These are phyloP conservation scores for Scaptomyza pallida DNA, from an alignment of 1,140 invertebrate species.

Conservation along the genomic window DNA sequence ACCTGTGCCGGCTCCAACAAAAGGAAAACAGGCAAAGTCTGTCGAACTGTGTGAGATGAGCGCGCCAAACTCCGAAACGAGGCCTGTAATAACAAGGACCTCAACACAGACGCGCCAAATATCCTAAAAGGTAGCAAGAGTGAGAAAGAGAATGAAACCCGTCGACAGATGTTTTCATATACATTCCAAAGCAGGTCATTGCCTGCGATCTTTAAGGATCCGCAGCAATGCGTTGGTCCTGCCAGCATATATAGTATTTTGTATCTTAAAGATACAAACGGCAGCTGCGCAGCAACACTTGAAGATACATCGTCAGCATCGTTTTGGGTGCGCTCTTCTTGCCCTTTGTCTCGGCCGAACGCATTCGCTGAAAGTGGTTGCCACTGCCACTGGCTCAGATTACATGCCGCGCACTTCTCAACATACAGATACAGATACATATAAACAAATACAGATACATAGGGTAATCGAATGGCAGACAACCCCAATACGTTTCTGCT, in stretches of 20 bases:
- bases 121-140: slow-evolving; percentile 42
- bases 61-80: slow-evolving; percentile 57
- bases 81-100: slow-evolving; percentile 65
- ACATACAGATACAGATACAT: slow-evolving; percentile 17
- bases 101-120: slow-evolving; percentile 56
- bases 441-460: slow-evolving; percentile 25
- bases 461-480: slow-evolving; percentile 21
- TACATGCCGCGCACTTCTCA: slow-evolving; percentile 60
- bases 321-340: slow-evolving; percentile 39
- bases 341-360: slow-evolving; percentile 36
- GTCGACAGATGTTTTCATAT: slow-evolving; percentile 69
- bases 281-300: slow-evolving; percentile 74
- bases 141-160: neutral
- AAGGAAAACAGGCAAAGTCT: slow-evolving; percentile 21
- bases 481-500: slow-evolving; percentile 27
- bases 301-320: slow-evolving; percentile 34
- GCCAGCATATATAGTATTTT: slow-evolving; percentile 37
- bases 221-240: slow-evolving; percentile 72
- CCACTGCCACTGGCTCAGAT: slow-evolving; percentile 56
- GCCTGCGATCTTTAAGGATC: slow-evolving; percentile 63
- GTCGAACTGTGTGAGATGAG: slow-evolving; percentile 45
- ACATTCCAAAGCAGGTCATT: slow-evolving; percentile 74
- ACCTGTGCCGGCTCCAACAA: slow-evolving; percentile 73
- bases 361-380: slow-evolving; percentile 49
- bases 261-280: slow-evolving; percentile 62